Base-by-base conservation (phyloP, 2,888 invertebrate species). In the Rhingia rostrata region DNA sequence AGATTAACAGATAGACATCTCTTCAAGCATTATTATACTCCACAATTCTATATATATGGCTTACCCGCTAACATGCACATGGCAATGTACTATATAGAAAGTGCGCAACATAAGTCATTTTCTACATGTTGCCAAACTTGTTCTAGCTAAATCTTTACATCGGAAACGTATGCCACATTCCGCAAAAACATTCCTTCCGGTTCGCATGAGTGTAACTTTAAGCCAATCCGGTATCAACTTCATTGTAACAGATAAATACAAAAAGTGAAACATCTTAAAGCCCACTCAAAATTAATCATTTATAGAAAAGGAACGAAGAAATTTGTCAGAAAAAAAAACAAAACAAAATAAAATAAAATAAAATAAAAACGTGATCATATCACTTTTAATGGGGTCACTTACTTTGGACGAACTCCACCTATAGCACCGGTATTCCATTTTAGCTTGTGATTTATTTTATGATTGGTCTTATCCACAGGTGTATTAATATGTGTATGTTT, bases 341-440 rank as follows among this genome's bases (percentile, higher is more conserved):
- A 75, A 47, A 72, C 78, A 39, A 7, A 49, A 12, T 7, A 53
- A 83, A 12, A 39, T 0, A 45, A 6, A 33, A 41, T 4, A n/a
- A 51, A 73, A 66, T 77, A 74, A 67, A 85, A 79, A 58, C 66
- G 69, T 86, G 78, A 82, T 67, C 73, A 74, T 74, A 67, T 85
- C 63, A 70, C 53, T 45, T 86, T 88, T 88, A 91, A 89, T 90
- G 90, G 88, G 91, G 91, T 91, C 91, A 91, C 91, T 91, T 91
- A 91, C 91, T 90, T 91, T 91, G 89, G 89, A 89, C 88, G 89
- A 90, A 89, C 89, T 90, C 88, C 90, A 90, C 88, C 89, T 90
- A 89, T 89, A 90, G 90, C 90, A 90, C 90, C 90, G 90, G 90
- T 90, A 91, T 90, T 91, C 91, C 91, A 91, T 91, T 88, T 88